phyloP scores from a whole-genome alignment of 2,888 invertebrate species.

The Limnephilus marmoratus region DNA sequence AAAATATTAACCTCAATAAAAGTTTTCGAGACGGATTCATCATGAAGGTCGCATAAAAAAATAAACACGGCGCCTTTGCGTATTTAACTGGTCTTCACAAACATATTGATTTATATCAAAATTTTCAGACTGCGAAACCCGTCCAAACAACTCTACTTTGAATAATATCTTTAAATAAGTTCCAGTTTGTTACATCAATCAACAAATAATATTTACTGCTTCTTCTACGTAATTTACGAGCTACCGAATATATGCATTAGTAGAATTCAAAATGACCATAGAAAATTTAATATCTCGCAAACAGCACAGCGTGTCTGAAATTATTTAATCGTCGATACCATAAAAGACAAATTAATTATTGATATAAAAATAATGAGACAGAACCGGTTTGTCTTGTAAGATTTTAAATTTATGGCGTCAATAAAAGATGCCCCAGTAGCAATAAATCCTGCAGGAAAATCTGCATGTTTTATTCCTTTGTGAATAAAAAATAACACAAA shows the following conservation, averaged over 20 bases:
- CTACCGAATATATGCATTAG: constrained; percentile 49
- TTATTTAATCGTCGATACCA: constrained; percentile 27
- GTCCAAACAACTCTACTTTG: neutral
- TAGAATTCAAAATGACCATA: neutral
- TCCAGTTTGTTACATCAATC: constrained; percentile 22
- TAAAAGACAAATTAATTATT: constrained; percentile 48
- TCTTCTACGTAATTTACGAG: constrained; percentile 26
- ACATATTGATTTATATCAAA: neutral
- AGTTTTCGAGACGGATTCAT: neutral
- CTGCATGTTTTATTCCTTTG: neutral
- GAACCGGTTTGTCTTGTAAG: constrained; percentile 21
- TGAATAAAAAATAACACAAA: constrained; percentile 9
- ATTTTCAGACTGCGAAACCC: neutral
- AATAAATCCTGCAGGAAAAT: constrained; percentile 24
- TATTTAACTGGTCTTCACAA: neutral
- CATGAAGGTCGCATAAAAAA: neutral
- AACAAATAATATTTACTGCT: constrained; percentile 33
- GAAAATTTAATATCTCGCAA: neutral
- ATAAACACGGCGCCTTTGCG: neutral
- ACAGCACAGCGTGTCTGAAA: neutral
- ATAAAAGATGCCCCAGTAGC: constrained; percentile 22
- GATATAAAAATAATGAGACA: constrained; percentile 47
- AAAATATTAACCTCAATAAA: neutral
- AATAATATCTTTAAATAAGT: constrained; percentile 22
- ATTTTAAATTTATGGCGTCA: constrained; percentile 35